A percentile compares a stretch with the other conserved stretches of the same genome.
phyloP scores from a whole-genome alignment of 2,113 vertebrate genomes.

The Lipophrys pholis region DNA sequence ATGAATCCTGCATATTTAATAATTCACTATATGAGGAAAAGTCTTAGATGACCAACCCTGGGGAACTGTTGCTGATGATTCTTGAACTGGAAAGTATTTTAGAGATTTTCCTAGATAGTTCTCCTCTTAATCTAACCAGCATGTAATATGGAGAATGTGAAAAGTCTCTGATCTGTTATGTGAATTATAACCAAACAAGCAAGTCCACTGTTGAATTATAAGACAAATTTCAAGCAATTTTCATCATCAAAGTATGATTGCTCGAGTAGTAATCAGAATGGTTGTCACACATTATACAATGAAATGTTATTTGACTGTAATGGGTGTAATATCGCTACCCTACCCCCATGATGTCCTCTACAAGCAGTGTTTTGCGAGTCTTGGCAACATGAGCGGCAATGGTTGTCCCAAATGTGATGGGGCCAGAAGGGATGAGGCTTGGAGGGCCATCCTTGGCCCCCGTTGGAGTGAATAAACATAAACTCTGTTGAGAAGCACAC shows the following conservation, averaged over 20 bases:
- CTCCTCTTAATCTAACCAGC: too few relatives aligned
- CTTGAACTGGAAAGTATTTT: background rate
- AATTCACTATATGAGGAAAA: too few relatives aligned
- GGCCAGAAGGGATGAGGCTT: slow-evolving; percentile 90
- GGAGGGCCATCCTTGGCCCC: slow-evolving; percentile 92
- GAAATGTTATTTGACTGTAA: slow-evolving; percentile 7
- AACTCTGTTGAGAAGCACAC: slow-evolving; percentile 84
- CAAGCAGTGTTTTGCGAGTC: slow-evolving; percentile 92
- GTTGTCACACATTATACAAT: background rate
- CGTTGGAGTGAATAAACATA: slow-evolving; percentile 94
- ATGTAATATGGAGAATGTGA: background rate
- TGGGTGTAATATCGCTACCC: slow-evolving; percentile 43
- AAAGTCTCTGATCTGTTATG: background rate
- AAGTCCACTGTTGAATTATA: background rate
- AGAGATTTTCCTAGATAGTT: too few relatives aligned
- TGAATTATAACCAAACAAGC: background rate
- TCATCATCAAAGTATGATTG: too few relatives aligned
- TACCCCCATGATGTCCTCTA: slow-evolving; percentile 96
- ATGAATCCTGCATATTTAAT: too few relatives aligned
- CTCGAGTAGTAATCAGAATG: too few relatives aligned
- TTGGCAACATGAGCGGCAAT: slow-evolving; percentile 97
- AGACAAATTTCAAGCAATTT: too few relatives aligned
- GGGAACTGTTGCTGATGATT: background rate
- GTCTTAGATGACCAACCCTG: too few relatives aligned
- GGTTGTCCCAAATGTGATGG: slow-evolving; percentile 93